Evolutionary conservation across 1,140 invertebrate genomes (phyloP).

Genomic region (Drosophila nebulosa): DNA sequence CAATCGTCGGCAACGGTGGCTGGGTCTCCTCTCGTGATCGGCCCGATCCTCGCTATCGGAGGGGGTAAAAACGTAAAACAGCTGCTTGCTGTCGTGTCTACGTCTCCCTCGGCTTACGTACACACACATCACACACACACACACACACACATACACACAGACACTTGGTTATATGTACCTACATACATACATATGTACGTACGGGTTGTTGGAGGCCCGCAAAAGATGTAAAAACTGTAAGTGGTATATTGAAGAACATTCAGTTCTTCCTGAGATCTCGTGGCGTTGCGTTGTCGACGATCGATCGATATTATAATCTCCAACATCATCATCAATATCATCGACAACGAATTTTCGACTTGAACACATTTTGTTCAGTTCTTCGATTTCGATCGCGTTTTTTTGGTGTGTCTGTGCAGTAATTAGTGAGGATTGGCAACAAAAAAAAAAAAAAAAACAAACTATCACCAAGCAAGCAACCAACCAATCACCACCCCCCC

Average conservation of each 20-base stretch:
- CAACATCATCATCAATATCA: too few species aligned
- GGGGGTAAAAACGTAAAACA: slow-evolving; percentile 37
- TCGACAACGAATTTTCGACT: too few species aligned
- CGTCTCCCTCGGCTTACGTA: slow-evolving; percentile 29
- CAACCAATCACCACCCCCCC: slow-evolving; percentile 2
- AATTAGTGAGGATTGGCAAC: slow-evolving; percentile 50
- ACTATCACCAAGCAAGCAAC: too few species aligned
- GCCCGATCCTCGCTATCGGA: slow-evolving; percentile 43
- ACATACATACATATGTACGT: not conserved
- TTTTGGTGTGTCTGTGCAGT: not conserved
- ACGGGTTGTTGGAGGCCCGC: slow-evolving; percentile 24
- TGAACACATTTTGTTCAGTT: slow-evolving; percentile 13
- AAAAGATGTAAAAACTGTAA: slow-evolving; percentile 79
- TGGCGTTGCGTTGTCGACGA: slow-evolving; percentile 52
- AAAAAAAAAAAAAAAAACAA: too few species aligned
- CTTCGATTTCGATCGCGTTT: slow-evolving; percentile 24
- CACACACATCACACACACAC: not conserved
- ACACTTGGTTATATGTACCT: not conserved
- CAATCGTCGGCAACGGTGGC: slow-evolving; percentile 30
- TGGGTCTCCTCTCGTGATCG: slow-evolving; percentile 6
- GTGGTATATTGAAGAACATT: slow-evolving; percentile 61
- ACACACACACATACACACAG: slow-evolving; percentile 11
- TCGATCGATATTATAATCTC: slow-evolving; percentile 11
- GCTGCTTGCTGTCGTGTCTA: slow-evolving; percentile 60
- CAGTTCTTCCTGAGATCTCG: slow-evolving; percentile 80